phyloP scores from a whole-genome alignment of 1,140 invertebrate genomes.

The Cotesia chilonis region DNA sequence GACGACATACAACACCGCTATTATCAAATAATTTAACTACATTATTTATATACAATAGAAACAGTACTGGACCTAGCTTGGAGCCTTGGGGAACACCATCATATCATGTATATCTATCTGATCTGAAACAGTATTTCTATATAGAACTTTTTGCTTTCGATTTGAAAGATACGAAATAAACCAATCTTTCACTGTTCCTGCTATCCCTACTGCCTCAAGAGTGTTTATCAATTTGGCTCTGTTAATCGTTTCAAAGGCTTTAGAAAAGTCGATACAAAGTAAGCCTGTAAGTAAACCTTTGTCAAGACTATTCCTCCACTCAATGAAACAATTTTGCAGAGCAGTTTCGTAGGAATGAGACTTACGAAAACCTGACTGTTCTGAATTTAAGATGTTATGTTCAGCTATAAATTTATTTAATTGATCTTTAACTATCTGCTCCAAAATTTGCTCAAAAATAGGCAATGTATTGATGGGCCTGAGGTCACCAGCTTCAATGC shows the following conservation, averaged over 20 bases:
- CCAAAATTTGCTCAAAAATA: slow-evolving; percentile 2
- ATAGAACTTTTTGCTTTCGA: background rate
- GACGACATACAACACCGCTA: background rate
- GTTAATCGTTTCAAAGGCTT: background rate
- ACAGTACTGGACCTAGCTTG: background rate
- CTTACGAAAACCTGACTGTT: background rate
- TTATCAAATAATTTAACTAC: background rate
- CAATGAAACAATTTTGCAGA: slow-evolving; percentile 26
- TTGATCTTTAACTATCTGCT: slow-evolving; percentile 20
- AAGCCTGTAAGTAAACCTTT: background rate
- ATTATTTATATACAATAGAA: background rate
- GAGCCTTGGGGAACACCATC: slow-evolving; percentile 5
- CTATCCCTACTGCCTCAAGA: background rate
- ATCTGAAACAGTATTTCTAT: background rate
- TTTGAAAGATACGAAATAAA: background rate
- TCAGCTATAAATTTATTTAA: background rate
- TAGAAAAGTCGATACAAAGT: background rate
- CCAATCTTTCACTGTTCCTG: background rate
- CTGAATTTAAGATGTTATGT: slow-evolving; percentile 1
- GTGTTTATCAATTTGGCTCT: background rate
- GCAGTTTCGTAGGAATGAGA: background rate
- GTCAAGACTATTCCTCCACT: slow-evolving; percentile 3
- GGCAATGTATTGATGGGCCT: slow-evolving; percentile 18
- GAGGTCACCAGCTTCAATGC: background rate
- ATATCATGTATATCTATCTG: background rate